Percentiles rank a stretch among this genome's conserved stretches.
Conservation (phyloP, 2,797 vertebrate species). For the Philypnodon macrostomus region DNA sequence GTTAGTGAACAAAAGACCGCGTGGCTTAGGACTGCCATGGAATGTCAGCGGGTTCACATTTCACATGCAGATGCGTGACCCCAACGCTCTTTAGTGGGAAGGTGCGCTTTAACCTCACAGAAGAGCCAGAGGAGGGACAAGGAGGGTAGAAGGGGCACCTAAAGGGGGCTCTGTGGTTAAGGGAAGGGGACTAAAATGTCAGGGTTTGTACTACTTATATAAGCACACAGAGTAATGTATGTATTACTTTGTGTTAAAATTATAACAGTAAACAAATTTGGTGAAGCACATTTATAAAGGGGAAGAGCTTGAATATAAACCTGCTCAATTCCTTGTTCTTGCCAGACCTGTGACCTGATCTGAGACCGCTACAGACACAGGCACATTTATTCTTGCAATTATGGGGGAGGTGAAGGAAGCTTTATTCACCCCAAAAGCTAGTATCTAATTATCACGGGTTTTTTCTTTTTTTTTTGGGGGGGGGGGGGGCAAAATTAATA, state of each 20-base stretch:
- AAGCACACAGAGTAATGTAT: constrained; percentile 34
- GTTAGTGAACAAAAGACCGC: constrained; percentile 87
- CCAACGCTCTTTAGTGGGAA: constrained; percentile 83
- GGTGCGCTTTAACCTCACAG: constrained; percentile 79
- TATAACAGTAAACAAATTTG: no score
- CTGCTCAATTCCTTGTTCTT: no score
- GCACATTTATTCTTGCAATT: no score
- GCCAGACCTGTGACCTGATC: no score
- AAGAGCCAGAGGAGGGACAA: constrained; percentile 59
- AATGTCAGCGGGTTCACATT: constrained; percentile 96
- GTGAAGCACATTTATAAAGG: no score
- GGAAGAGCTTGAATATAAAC: no score
- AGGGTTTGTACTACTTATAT: constrained; percentile 55
- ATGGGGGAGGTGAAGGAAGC: no score
- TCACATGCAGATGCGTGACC: constrained; percentile 97
- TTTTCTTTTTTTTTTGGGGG: no score
- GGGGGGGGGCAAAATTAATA: no score
- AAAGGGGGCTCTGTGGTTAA: constrained; percentile 55
- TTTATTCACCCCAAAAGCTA: no score
- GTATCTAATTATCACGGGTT: no score
- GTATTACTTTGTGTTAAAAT: constrained; percentile 26
- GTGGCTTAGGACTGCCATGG: constrained; percentile 85
- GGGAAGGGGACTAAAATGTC: constrained; percentile 54
- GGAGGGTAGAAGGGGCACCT: constrained; percentile 63
- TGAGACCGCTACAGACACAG: no score